Evolutionary conservation across 2,113 vertebrate genomes (phyloP).

Genomic region (Cnemophilus loriae): DNA sequence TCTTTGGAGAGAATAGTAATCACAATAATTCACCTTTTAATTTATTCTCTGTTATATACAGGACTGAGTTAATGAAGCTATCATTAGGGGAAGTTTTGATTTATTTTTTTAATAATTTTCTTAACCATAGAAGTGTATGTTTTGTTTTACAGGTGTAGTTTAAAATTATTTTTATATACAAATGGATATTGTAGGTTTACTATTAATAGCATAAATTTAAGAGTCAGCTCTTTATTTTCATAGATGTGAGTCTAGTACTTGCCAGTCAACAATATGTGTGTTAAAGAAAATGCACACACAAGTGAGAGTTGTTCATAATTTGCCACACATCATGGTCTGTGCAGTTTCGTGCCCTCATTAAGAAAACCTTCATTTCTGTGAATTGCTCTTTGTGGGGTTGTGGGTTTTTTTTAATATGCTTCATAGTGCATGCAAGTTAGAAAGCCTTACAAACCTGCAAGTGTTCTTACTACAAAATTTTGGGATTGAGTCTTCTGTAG

Average conservation of each 20-base stretch:
- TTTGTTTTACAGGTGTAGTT: neutral
- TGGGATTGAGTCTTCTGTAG: neutral
- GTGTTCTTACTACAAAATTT: neutral
- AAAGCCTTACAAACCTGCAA: neutral
- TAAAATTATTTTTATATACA: neutral
- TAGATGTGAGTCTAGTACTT: neutral
- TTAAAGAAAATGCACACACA: neutral
- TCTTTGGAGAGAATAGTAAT: neutral
- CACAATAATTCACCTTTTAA: neutral
- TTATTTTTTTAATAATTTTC: neutral
- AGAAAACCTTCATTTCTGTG: neutral
- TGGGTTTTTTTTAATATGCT: neutral
- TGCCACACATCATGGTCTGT: neutral
- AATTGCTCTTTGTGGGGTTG: neutral
- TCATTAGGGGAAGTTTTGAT: neutral
- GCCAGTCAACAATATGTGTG: neutral
- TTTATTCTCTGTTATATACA: neutral
- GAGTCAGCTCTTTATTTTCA: neutral
- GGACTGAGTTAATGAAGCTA: neutral
- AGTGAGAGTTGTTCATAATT: neutral
- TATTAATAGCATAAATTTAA: neutral
- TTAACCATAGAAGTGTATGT: neutral
- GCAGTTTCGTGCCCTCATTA: constrained; percentile 14
- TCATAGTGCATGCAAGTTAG: neutral
- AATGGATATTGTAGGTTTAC: neutral